phyloP scores from a whole-genome alignment of 2,888 invertebrate genomes.

The Caenorhabditis macrosperma region DNA sequence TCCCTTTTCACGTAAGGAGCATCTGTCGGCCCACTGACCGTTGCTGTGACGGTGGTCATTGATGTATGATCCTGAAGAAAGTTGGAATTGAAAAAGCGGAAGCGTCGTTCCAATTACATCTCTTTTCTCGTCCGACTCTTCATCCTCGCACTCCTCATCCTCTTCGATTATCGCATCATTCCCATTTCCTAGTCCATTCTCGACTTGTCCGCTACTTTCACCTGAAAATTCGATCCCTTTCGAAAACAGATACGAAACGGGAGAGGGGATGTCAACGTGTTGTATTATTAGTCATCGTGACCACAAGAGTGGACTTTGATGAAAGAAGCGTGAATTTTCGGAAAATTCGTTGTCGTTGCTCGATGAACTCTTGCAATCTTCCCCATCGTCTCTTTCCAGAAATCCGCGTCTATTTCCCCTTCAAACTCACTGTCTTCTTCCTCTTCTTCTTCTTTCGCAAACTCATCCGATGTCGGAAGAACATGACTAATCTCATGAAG shows the following conservation, averaged over 20 bases:
- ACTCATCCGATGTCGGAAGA: slow-evolving; percentile 80
- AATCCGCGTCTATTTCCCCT: not conserved
- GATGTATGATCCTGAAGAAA: slow-evolving; percentile 61
- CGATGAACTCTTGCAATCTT: not conserved
- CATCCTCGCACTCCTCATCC: slow-evolving; percentile 70
- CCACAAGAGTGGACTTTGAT: slow-evolving; percentile 30
- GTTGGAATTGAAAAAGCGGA: not conserved
- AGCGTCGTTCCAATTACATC: too few relatives aligned
- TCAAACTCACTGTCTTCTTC: slow-evolving; percentile 73
- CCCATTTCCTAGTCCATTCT: slow-evolving; percentile 67
- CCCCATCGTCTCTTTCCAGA: not conserved
- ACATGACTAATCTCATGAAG: slow-evolving; percentile 80
- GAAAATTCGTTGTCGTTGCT: slow-evolving; percentile 1
- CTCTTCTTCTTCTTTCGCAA: slow-evolving; percentile 79
- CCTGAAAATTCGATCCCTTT: slow-evolving; percentile 55
- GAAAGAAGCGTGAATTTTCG: not conserved
- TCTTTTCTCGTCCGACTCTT: slow-evolving; percentile 58
- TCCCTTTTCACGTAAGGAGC: slow-evolving; percentile 64
- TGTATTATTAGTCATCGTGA: slow-evolving; percentile 24
- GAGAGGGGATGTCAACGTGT: not conserved
- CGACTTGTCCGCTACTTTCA: slow-evolving; percentile 70
- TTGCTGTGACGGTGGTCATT: slow-evolving; percentile 63
- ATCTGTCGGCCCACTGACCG: slow-evolving; percentile 59
- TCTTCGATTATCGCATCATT: slow-evolving; percentile 72
- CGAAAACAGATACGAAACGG: not conserved